Percentiles rank a stretch among this genome's conserved stretches.
phyloP scores from a whole-genome alignment of 2,888 invertebrate species.

The Drosophila infuscata region DNA sequence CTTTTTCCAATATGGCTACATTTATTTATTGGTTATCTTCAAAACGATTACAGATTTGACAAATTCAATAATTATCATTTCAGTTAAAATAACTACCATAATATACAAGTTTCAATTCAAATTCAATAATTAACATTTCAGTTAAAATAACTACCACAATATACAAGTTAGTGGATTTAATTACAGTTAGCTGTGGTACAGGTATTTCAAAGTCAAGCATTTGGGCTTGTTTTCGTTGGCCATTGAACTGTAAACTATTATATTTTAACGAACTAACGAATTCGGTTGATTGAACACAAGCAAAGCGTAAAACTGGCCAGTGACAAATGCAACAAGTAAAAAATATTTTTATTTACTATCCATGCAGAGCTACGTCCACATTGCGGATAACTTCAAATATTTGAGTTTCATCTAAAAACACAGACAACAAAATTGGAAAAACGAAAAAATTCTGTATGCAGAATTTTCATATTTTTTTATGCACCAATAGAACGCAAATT shows the following conservation, averaged over 20 bases:
- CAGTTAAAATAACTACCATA: not conserved
- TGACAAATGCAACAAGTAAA: slow-evolving; percentile 53
- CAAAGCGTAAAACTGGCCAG: slow-evolving; percentile 43
- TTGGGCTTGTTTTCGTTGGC: slow-evolving; percentile 3
- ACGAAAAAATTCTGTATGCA: not conserved
- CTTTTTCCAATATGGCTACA: not conserved
- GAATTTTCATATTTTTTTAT: not conserved
- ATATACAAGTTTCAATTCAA: not conserved
- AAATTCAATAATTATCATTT: not conserved
- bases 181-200: not conserved
- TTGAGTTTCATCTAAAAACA: slow-evolving; percentile 39
- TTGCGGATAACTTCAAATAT: slow-evolving; percentile 40
- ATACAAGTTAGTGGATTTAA: no score
- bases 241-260: slow-evolving; percentile 59
- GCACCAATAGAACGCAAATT: not conserved
- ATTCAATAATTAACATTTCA: not conserved
- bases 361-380: slow-evolving; percentile 9
- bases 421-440: slow-evolving; percentile 38
- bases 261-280: slow-evolving; percentile 74
- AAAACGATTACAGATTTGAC: not conserved
- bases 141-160: no score
- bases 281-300: slow-evolving; percentile 69
- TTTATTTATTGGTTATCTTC: not conserved
- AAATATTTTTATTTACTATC: slow-evolving; percentile 44
- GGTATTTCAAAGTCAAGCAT: slow-evolving; percentile 16